phyloP scores from a whole-genome alignment of 2,888 invertebrate genomes.

The Cacoxenus indagator region DNA sequence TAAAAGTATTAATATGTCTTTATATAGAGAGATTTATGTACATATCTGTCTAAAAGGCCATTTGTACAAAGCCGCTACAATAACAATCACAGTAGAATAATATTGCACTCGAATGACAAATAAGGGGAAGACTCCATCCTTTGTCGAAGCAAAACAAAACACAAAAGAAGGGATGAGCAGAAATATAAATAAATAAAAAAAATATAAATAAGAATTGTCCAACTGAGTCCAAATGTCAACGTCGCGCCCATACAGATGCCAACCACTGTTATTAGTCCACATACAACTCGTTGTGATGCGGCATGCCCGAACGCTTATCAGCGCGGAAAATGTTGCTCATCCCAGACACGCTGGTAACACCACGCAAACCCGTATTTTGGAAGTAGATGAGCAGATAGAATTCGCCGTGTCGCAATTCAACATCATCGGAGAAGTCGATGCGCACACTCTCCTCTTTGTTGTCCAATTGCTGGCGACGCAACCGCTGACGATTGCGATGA shows the following conservation, averaged over 20 bases:
- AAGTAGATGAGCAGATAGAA: constrained; percentile 69
- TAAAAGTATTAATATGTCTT: too few relatives aligned
- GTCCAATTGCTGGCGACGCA: constrained; percentile 50
- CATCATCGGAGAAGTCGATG: constrained; percentile 68
- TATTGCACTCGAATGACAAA: too few relatives aligned
- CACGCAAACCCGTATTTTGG: constrained; percentile 69
- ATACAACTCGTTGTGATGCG: constrained; percentile 54
- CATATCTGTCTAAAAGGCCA: too few relatives aligned
- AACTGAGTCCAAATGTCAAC: too few relatives aligned
- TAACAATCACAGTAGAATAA: too few relatives aligned
- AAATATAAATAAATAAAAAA: constrained; percentile 21
- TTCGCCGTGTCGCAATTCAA: constrained; percentile 64
- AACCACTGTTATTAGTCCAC: constrained; percentile 46
- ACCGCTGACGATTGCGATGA: constrained; percentile 49
- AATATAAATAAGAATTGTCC: too few relatives aligned
- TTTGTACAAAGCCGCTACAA: too few relatives aligned
- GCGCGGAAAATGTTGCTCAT: constrained; percentile 67
- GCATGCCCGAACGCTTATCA: constrained; percentile 63
- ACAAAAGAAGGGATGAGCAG: too few relatives aligned
- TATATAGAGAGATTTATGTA: too few relatives aligned
- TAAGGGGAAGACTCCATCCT: too few relatives aligned
- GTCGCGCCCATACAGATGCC: too few relatives aligned
- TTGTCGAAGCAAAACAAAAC: too few relatives aligned
- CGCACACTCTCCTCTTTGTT: constrained; percentile 63
- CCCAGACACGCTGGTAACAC: constrained; percentile 68